Evolutionary conservation across 2,888 invertebrate species (phyloP).

Genomic region (Xiphydria camelus): DNA sequence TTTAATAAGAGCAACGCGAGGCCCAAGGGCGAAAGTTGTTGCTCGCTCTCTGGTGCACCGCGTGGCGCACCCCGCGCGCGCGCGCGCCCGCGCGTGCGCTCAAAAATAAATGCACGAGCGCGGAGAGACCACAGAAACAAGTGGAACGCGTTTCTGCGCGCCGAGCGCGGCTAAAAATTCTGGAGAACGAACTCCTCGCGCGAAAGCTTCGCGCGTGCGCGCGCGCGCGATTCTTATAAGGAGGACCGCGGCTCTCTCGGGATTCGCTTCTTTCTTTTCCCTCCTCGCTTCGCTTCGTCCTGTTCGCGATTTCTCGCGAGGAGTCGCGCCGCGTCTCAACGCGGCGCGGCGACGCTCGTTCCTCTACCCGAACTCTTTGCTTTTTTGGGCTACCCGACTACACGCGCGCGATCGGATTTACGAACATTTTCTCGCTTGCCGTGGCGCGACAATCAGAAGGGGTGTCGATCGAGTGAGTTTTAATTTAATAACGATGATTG

Average conservation of each 20-base stretch:
- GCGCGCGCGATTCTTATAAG: no score
- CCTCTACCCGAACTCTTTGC: no score
- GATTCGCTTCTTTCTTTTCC: no score
- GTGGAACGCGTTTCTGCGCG: conserved; percentile 34
- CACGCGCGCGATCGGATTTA: no score
- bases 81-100: neutral
- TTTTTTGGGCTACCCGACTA: no score
- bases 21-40: conserved; percentile 55
- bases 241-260: no score
- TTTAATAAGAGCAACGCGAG: conserved; percentile 55
- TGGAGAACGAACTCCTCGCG: neutral
- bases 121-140: conserved; percentile 30
- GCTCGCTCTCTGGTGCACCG: conserved; percentile 15
- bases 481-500: no score
- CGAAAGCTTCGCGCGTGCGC: no score
- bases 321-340: neutral
- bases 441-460: conserved; percentile 5
- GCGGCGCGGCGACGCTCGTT: conserved; percentile 27
- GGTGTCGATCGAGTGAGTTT: no score
- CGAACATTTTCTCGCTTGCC: conserved; percentile 24
- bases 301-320: neutral
- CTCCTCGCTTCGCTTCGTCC: neutral
- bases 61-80: conserved; percentile 1
- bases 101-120: conserved; percentile 20
- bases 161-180: neutral